These are phyloP conservation scores for Aphidius gifuensis DNA, from an alignment of 1,140 invertebrate genomes.

Conservation along the genomic window DNA sequence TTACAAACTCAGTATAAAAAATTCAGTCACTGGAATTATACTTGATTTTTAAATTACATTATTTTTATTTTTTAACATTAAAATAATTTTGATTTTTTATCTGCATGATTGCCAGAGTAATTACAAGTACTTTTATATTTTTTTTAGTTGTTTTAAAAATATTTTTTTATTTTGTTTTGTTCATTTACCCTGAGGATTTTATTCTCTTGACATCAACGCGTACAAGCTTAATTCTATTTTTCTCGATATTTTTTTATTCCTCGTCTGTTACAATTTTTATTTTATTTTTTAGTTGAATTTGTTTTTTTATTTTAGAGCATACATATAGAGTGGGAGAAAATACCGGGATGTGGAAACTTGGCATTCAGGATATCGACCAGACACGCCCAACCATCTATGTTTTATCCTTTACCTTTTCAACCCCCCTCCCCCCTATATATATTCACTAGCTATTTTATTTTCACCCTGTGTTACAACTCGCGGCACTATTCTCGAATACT, in stretches of 20 bases:
- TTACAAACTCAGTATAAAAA: slow-evolving; percentile 10
- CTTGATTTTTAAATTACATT: background rate
- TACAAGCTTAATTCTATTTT: slow-evolving; percentile 19
- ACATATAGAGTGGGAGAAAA: slow-evolving; percentile 27
- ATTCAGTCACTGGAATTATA: slow-evolving; percentile 7
- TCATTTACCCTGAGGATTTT: background rate
- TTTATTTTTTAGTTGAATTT: slow-evolving; percentile 13
- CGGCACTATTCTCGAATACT: slow-evolving; percentile 21
- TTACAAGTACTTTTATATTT: slow-evolving; percentile 10
- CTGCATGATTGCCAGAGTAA: slow-evolving; percentile 2
- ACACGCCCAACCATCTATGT: slow-evolving; percentile 39
- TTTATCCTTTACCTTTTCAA: slow-evolving; percentile 7
- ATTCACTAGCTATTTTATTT: slow-evolving; percentile 22
- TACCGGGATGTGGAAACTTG: slow-evolving; percentile 38
- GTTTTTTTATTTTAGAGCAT: slow-evolving; percentile 18
- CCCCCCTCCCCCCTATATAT: slow-evolving; percentile 11
- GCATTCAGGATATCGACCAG: slow-evolving; percentile 49
- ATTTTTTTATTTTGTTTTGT: slow-evolving; percentile 4
- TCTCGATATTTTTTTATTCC: slow-evolving; percentile 15
- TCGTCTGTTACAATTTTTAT: background rate
- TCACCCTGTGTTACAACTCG: slow-evolving; percentile 17
- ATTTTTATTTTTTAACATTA: background rate
- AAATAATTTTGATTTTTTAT: background rate
- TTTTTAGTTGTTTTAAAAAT: background rate
- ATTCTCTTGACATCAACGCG: slow-evolving; percentile 19